Evolutionary conservation across 2,797 vertebrate genomes (phyloP), one percentile per base, ranked within the genome.

Genomic region (Urophycis tenuis): DNA sequence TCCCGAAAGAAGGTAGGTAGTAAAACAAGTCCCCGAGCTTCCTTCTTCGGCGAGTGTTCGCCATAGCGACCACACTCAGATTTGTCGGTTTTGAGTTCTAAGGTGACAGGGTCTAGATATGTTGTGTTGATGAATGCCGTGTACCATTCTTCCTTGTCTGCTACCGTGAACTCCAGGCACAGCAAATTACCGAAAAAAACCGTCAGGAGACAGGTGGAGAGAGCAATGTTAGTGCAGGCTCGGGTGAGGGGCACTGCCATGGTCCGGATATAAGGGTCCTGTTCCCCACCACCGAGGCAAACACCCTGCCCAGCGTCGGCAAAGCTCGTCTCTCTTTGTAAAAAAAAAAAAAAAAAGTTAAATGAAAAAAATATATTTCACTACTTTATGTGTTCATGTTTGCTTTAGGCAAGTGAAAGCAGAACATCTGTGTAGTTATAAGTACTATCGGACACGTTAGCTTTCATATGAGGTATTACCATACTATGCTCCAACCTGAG

Each of bases 91-190:
- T 80, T 92, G 76, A 94, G 87, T 90, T 95, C 94, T 5, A 87
- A 88, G 1, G 89, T 92, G 53, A 87, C 87, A 10, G 96, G 95
- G 87, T 99, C 97, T 74, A 91, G 84, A 84, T 98, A 98, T 80
- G 95, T 96, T 90, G 99, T 95, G 93, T 98, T 99, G 80, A 99
- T 96, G 85, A 98, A 98, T 14, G 97, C 97, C 22, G 97, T 99
- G 94, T 98, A 99, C 97, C 97, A 99, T 80, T 99, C 97, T 89
- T 99, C 97, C 86, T 97, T 99, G 92, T 98, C 97, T 1, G 97
- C 97, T 74, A 96, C 97, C 6, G 97, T 97, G 87, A 98, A 96
- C 93, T 98, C 97, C 94, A 99, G 88, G 86, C 96, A 96, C 81
- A 98, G 91, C 91, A 98, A 88, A 93, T 97, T 96, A 82, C 98